Percentiles rank a stretch among this genome's conserved stretches.
phyloP scores from a whole-genome alignment of 2,797 vertebrate species.

The Cuniculus paca region DNA sequence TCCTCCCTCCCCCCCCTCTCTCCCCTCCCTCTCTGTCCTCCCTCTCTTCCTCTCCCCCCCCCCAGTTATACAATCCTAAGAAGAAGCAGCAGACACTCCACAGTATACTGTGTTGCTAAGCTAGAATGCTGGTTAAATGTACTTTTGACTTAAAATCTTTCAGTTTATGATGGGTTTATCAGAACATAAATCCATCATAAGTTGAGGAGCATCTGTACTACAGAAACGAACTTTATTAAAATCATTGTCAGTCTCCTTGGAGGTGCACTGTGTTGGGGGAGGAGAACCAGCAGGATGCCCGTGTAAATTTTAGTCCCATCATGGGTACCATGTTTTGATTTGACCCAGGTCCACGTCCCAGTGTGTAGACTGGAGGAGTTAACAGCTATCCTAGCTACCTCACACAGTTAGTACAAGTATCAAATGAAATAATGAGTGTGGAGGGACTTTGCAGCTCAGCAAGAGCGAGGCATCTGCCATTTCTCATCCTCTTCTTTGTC shows the following conservation, averaged over 20 bases:
- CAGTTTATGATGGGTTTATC: not conserved
- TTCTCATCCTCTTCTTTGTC: constrained; percentile 63
- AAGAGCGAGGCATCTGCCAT: not conserved
- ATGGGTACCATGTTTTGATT: not conserved
- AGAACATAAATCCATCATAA: not conserved
- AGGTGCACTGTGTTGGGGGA: not conserved
- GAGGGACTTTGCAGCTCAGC: constrained; percentile 41
- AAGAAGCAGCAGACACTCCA: not conserved
- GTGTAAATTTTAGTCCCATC: not conserved
- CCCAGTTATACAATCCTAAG: not conserved
- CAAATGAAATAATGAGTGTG: constrained; percentile 62
- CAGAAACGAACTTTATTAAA: not conserved
- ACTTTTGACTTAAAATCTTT: not conserved
- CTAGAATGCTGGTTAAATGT: not conserved
- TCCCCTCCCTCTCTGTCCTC: not conserved
- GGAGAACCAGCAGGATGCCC: not conserved
- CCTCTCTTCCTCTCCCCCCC: not conserved
- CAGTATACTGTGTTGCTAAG: no score
- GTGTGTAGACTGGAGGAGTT: constrained; percentile 37
- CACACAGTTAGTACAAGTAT: not conserved
- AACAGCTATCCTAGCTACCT: not conserved
- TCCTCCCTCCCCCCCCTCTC: not conserved
- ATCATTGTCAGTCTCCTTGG: not conserved
- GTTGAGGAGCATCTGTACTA: not conserved
- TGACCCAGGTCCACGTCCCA: constrained; percentile 18